phyloP scores from a whole-genome alignment of 2,888 invertebrate genomes.

The Himalopsyche japonica region DNA sequence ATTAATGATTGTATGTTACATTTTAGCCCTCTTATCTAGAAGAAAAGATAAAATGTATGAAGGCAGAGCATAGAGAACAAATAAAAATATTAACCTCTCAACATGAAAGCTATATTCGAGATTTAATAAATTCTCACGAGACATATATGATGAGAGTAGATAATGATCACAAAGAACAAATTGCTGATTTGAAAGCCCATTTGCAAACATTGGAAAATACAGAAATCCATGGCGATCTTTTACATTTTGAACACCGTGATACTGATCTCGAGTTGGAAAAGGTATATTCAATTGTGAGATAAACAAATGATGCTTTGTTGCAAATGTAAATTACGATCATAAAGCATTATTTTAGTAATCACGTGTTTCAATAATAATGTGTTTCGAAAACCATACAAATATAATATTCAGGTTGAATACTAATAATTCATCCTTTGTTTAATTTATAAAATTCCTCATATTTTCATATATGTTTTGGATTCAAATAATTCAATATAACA shows the following conservation, averaged over 20 bases:
- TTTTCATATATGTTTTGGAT: too few relatives aligned
- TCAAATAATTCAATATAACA: too few relatives aligned
- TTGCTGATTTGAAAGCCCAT: conserved; percentile 60
- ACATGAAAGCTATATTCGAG: conserved; percentile 52
- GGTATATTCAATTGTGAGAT: conserved; percentile 45
- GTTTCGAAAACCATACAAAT: too few relatives aligned
- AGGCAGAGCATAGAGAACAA: conserved; percentile 53
- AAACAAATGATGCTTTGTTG: too few relatives aligned
- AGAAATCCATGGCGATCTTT: conserved; percentile 58
- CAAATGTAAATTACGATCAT: too few relatives aligned
- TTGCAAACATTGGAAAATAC: conserved; percentile 55
- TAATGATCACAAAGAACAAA: conserved; percentile 54
- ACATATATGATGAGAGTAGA: conserved; percentile 54
- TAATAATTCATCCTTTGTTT: too few relatives aligned
- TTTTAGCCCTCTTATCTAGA: conserved; percentile 17
- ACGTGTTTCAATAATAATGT: too few relatives aligned
- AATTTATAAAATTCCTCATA: too few relatives aligned
- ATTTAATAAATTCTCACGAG: conserved; percentile 53
- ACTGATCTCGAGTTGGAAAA: conserved; percentile 58
- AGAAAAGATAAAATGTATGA: conserved; percentile 43
- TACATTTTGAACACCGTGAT: conserved; percentile 43
- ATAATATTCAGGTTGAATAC: too few relatives aligned
- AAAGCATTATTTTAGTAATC: too few relatives aligned
- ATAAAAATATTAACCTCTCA: conserved; percentile 48
- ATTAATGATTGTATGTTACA: too few relatives aligned